Base-by-base conservation (phyloP, 2,113 vertebrate species). In the Galemys pyrenaicus region DNA sequence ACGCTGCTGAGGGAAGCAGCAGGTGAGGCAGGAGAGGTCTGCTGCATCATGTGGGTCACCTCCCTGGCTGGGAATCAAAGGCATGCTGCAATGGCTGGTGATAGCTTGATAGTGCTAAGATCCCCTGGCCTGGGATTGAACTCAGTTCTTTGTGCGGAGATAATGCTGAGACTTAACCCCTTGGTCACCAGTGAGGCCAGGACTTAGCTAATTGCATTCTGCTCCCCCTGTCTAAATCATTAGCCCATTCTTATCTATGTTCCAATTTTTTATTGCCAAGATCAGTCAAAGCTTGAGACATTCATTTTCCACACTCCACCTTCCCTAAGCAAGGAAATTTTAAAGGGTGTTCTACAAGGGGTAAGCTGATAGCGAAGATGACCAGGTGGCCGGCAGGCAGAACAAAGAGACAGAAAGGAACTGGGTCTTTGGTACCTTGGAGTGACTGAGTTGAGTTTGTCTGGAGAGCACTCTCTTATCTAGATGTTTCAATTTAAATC, bases 401-500 rank as follows among this genome's bases (percentile, higher is more conserved):
- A 88, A 60, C 56, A 44, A 89, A 56, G 60, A 70, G 9, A 26
- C 62, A 82, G 44, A 93, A 60, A 54, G 32, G 4, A 78, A 54
- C 20, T 68, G 19, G 39, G 44, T 51, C 28, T 4, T 56, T 35
- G 10, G 58, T 51, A 44, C 67, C 39, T 37, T 12, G 12, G 35
- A 70, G 35, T 65, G 51, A 39, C 70, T 68, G 30, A 70, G 41
- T 87, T n/a, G n/a, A 41, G 44, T 12, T 60, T 87, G 17, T 62
- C 49, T 58, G 37, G 58, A 84, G 22, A 32, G 26, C 3, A 20
- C 11, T 37, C 44, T 49, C 4, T 20, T 51, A 77, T 19, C 6
- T n/a, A 88, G 64, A 58, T 30, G 54, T 91, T 75, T 22, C 58
- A 32, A 44, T 87, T 77, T 56, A 10, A 39, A 78, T 62, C 82